Evolutionary conservation across 1,140 invertebrate genomes (phyloP).

Genomic region (Drosophila repletoides): DNA sequence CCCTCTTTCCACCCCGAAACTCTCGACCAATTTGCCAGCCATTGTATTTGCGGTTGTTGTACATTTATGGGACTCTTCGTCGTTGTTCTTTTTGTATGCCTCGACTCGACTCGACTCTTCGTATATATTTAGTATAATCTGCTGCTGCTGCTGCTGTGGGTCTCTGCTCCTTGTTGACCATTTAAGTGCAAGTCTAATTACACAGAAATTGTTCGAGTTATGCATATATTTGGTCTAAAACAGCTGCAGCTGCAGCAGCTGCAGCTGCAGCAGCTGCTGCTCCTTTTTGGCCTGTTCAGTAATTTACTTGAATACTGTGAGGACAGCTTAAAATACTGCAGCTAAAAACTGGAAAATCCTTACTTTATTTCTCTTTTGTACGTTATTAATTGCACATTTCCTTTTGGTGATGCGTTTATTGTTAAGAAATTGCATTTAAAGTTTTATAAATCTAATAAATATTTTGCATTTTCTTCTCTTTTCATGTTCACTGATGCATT

Average conservation of each 20-base stretch:
- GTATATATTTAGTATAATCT: constrained; percentile 71
- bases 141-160: constrained; percentile 17
- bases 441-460: constrained; percentile 10
- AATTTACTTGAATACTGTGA: too few species aligned
- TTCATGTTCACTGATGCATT: neutral
- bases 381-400: constrained; percentile 10
- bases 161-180: constrained; percentile 67
- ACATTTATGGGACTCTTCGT: constrained; percentile 54
- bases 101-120: constrained; percentile 38
- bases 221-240: constrained; percentile 22
- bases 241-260: neutral
- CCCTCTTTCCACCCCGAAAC: neutral
- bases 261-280: too few species aligned
- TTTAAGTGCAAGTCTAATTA: constrained; percentile 76
- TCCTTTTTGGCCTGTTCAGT: too few species aligned
- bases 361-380: neutral
- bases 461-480: constrained; percentile 9
- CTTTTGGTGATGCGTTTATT: neutral
- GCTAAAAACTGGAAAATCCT: neutral
- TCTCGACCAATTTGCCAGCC: constrained; percentile 66
- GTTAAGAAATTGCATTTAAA: neutral
- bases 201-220: constrained; percentile 66
- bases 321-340: too few species aligned
- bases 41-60: constrained; percentile 78
- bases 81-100: constrained; percentile 32